Evolutionary conservation across 53 echinoderm and acorn worm genomes (phyloP).

Genomic region (Mesocentrotus franciscanus): DNA sequence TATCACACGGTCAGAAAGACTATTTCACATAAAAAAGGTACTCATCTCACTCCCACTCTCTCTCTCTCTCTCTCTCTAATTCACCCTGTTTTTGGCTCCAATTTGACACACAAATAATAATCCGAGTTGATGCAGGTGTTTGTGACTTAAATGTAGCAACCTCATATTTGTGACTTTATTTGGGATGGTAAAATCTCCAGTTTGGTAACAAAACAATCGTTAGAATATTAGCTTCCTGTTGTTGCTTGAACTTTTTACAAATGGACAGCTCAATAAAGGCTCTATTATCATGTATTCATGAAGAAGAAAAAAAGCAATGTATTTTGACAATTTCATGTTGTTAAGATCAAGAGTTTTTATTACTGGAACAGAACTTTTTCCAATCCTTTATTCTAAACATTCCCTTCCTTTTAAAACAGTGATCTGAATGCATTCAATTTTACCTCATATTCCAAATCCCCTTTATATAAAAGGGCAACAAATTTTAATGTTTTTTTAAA

Average conservation of each 20-base stretch:
- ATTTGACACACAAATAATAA: background rate
- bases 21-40: constrained; percentile 73
- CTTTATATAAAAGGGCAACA: background rate
- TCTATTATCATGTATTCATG: no score
- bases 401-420: background rate
- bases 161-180: background rate
- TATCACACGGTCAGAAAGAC: constrained; percentile 84
- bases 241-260: no score
- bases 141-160: constrained; percentile 5
- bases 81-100: background rate
- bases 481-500: background rate
- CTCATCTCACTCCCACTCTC: constrained; percentile 14
- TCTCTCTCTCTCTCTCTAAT: background rate
- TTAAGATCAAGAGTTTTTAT: background rate
- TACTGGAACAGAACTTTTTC: background rate
- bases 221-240: no score
- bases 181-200: background rate
- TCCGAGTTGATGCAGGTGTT: background rate
- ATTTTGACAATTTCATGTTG: no score
- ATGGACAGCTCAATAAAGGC: no score
- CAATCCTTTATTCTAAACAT: background rate
- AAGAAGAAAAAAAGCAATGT: no score
- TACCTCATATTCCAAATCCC: background rate
- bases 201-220: background rate
- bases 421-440: background rate